These are phyloP conservation scores for Pipra filicauda DNA, from an alignment of 2,113 vertebrate species.

Conservation along the genomic window DNA sequence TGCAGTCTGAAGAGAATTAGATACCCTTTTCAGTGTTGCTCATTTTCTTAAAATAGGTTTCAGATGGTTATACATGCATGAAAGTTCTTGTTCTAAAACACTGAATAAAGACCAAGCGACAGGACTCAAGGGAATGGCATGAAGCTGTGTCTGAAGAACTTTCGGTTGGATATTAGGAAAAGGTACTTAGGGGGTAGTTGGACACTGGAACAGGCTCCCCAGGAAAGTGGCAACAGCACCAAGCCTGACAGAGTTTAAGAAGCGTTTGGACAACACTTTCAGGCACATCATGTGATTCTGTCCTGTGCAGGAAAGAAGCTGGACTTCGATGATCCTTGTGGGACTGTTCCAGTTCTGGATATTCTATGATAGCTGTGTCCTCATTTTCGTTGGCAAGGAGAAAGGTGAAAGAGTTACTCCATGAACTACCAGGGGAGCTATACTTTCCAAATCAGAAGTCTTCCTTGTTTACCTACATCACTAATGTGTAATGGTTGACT, in stretches of 20 bases:
- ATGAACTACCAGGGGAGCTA: not conserved
- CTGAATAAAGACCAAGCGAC: not conserved
- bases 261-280: not conserved
- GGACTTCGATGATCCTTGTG: not conserved
- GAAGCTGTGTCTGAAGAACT: not conserved
- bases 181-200: not conserved
- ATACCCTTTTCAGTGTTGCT: not conserved
- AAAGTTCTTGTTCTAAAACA: not conserved
- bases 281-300: not conserved
- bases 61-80: not conserved
- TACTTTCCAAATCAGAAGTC: not conserved
- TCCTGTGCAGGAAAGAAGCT: not conserved
- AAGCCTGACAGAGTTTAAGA: not conserved
- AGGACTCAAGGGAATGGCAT: not conserved
- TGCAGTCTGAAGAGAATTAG: not conserved
- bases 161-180: not conserved
- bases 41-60: not conserved
- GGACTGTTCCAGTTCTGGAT: not conserved
- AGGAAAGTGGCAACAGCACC: not conserved
- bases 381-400: not conserved
- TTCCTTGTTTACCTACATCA: not conserved
- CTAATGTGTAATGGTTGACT: not conserved
- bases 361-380: not conserved
- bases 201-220: not conserved
- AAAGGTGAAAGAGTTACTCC: not conserved